A percentile compares a stretch with the other conserved stretches of the same genome.
phyloP scores from a whole-genome alignment of 2,113 vertebrate species.

The Podilymbus podiceps region DNA sequence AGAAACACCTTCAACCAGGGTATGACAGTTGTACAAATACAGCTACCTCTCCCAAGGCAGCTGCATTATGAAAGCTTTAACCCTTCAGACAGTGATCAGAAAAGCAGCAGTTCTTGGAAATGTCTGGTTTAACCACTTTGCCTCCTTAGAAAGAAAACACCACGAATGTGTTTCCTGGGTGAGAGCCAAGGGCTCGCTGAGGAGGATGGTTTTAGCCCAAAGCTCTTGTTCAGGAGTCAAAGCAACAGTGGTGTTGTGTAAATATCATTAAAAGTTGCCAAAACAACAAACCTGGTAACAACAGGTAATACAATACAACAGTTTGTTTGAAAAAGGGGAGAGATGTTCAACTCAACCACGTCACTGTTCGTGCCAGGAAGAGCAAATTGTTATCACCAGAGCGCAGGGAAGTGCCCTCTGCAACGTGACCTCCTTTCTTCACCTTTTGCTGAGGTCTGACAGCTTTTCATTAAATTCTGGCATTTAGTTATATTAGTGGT shows the following conservation, averaged over 20 bases:
- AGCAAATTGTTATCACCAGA: not conserved
- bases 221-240: not conserved
- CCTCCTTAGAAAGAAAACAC: not conserved
- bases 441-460: not conserved
- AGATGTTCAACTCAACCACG: not conserved
- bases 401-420: not conserved
- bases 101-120: not conserved
- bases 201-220: not conserved
- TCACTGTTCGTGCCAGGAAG: not conserved
- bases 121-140: not conserved
- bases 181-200: not conserved
- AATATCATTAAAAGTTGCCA: conserved; percentile 19
- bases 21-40: not conserved
- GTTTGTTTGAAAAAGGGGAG: not conserved
- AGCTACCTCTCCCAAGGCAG: not conserved
- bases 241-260: not conserved
- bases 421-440: not conserved
- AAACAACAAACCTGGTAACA: not conserved
- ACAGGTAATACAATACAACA: not conserved
- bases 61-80: not conserved
- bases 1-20: not conserved
- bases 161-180: not conserved
- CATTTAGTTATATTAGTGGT: not conserved
- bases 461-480: not conserved
- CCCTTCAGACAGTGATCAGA: not conserved